These are phyloP conservation scores for Azorinus chamasolen DNA, from an alignment of 2,888 invertebrate genomes.

Conservation along the genomic window DNA sequence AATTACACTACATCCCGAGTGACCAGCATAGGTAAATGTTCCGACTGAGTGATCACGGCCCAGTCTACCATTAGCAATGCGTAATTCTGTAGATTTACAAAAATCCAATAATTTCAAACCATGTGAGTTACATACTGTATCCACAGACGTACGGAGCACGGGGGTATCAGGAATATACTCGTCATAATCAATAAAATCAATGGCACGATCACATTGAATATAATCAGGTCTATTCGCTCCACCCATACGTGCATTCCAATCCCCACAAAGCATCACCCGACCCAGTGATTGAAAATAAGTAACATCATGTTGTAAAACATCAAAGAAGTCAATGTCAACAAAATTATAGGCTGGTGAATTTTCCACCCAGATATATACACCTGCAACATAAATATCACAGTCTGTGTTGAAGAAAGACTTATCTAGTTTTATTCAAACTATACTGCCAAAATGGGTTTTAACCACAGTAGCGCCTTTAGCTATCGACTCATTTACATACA, in stretches of 20 bases:
- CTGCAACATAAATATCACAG: no score
- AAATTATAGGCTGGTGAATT: no score
- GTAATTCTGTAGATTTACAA: slow-evolving; percentile 8
- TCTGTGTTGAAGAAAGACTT: no score
- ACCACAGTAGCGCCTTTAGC: no score
- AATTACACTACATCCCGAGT: neutral
- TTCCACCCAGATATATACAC: no score
- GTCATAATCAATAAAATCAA: neutral
- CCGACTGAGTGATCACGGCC: neutral
- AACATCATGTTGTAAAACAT: slow-evolving; percentile 34
- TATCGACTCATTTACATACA: no score
- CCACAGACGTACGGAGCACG: neutral
- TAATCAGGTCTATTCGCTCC: slow-evolving; percentile 13
- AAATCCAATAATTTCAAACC: slow-evolving; percentile 1
- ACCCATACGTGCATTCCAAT: no score
- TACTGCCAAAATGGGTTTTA: no score
- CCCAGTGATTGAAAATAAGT: no score
- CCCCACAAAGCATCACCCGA: no score
- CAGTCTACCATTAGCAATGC: slow-evolving; percentile 6
- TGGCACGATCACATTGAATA: neutral
- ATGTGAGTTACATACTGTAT: neutral
- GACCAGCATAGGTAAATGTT: neutral
- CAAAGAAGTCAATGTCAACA: slow-evolving; percentile 31
- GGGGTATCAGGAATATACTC: slow-evolving; percentile 12
- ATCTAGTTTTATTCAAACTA: no score